A percentile compares a stretch with the other conserved stretches of the same genome.
These are phyloP conservation scores for Lepidostoma basale DNA, from an alignment of 1,140 invertebrate species.

Conservation along the genomic window DNA sequence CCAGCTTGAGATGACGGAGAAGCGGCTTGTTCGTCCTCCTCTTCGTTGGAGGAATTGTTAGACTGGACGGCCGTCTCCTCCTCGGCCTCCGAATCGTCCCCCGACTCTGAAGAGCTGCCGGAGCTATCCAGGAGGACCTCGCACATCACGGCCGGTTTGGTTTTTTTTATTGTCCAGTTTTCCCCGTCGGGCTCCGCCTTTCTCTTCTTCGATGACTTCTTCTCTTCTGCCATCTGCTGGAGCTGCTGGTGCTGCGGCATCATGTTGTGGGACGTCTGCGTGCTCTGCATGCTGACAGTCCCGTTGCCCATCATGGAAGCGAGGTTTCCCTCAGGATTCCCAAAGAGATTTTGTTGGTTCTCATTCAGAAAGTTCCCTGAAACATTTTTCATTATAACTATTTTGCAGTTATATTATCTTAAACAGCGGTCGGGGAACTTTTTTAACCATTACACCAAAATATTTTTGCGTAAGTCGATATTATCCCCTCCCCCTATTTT, in stretches of 20 bases:
- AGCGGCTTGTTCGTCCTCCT: slow-evolving; percentile 54
- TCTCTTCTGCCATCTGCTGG: slow-evolving; percentile 45
- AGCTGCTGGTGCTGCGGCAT: slow-evolving; percentile 46
- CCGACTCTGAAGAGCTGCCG: slow-evolving; percentile 69
- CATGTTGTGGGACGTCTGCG: slow-evolving; percentile 46
- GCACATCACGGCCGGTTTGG: slow-evolving; percentile 49
- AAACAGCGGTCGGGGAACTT: too few relatives aligned
- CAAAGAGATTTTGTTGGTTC: slow-evolving; percentile 58
- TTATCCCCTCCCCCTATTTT: too few relatives aligned
- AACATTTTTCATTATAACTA: too few relatives aligned
- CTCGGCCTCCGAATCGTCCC: slow-evolving; percentile 63
- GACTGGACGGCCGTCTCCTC: slow-evolving; percentile 55
- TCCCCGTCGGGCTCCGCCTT: slow-evolving; percentile 54
- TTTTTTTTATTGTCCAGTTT: slow-evolving; percentile 52
- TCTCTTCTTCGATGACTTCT: slow-evolving; percentile 55
- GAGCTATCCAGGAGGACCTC: slow-evolving; percentile 64
- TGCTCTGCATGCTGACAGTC: slow-evolving; percentile 33
- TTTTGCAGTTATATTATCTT: too few relatives aligned
- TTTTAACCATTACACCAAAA: too few relatives aligned
- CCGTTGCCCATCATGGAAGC: slow-evolving; percentile 41
- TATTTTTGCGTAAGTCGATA: too few relatives aligned
- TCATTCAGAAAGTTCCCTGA: slow-evolving; percentile 57
- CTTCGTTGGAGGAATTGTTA: slow-evolving; percentile 58
- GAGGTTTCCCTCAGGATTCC: slow-evolving; percentile 37
- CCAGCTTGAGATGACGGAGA: slow-evolving; percentile 66